These are phyloP conservation scores for Andrena dorsata DNA, from an alignment of 2,888 invertebrate species.

Conservation along the genomic window DNA sequence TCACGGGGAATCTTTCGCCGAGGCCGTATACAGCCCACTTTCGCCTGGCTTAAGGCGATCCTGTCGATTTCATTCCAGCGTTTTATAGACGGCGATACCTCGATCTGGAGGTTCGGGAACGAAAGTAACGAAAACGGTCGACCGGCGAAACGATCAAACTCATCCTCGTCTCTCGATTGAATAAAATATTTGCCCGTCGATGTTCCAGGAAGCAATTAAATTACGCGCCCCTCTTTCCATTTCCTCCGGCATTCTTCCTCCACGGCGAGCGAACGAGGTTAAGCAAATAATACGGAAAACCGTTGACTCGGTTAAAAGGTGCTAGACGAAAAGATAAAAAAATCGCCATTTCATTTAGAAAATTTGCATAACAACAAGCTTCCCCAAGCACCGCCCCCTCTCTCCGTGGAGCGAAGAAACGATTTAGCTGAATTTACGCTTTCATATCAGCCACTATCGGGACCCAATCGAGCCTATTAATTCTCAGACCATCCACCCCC, in stretches of 20 bases:
- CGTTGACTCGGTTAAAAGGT: conserved; percentile 17
- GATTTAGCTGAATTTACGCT: conserved; percentile 27
- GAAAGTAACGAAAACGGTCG: conserved; percentile 27
- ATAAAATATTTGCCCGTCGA: conserved; percentile 57
- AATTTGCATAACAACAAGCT: background rate
- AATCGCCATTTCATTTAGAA: background rate
- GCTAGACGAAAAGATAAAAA: conserved; percentile 13
- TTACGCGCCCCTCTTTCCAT: conserved; percentile 7
- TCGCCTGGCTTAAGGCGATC: conserved; percentile 56
- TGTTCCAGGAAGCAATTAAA: conserved; percentile 34
- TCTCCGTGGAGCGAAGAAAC: background rate
- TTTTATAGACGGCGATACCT: conserved; percentile 42
- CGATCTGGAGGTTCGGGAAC: conserved; percentile 23
- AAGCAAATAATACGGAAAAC: conserved; percentile 38
- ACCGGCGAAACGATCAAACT: conserved; percentile 18
- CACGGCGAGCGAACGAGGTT: conserved; percentile 2
- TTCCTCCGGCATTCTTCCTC: background rate
- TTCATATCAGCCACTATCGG: background rate
- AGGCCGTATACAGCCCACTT: conserved; percentile 29
- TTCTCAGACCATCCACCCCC: conserved; percentile 20
- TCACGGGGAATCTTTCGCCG: conserved; percentile 49
- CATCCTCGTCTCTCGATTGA: conserved; percentile 71
- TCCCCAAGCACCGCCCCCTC: no score
- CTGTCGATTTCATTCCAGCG: conserved; percentile 51
- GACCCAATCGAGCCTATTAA: conserved; percentile 22